These are phyloP conservation scores for Pachypanchax playfairii DNA, from an alignment of 2,113 vertebrate genomes.

Conservation along the genomic window DNA sequence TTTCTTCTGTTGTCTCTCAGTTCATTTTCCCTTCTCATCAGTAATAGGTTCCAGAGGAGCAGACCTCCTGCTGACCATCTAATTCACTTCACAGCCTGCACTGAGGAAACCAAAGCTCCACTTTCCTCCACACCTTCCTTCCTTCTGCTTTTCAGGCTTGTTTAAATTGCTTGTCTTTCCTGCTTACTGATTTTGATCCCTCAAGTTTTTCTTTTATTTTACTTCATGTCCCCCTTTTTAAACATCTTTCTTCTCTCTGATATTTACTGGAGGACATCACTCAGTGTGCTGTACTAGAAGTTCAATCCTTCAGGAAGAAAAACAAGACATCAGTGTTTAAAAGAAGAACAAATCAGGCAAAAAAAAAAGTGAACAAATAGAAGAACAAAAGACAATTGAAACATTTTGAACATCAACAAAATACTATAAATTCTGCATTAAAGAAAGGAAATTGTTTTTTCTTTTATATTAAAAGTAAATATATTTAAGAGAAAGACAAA, in stretches of 20 bases:
- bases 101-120: constrained; percentile 13
- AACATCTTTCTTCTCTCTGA: no score
- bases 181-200: not conserved
- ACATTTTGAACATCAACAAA: no score
- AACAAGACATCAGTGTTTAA: not conserved
- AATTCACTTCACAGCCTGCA: constrained; percentile 32
- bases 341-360: not conserved
- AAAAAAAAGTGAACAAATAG: not conserved
- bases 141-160: constrained; percentile 20
- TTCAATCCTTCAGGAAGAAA: not conserved
- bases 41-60: constrained; percentile 45
- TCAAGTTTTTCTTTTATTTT: not conserved
- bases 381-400: no score
- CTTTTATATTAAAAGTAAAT: no score
- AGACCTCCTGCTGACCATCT: constrained; percentile 19
- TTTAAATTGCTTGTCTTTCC: not conserved
- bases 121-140: not conserved
- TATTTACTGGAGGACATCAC: no score
- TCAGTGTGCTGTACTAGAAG: not conserved
- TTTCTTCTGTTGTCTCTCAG: not conserved
- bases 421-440: no score
- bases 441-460: no score
- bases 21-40: constrained; percentile 26
- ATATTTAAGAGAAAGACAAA: no score
- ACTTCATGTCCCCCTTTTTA: no score